These are phyloP conservation scores for Gymnorhina tibicen DNA, from an alignment of 2,113 vertebrate genomes.

Conservation along the genomic window DNA sequence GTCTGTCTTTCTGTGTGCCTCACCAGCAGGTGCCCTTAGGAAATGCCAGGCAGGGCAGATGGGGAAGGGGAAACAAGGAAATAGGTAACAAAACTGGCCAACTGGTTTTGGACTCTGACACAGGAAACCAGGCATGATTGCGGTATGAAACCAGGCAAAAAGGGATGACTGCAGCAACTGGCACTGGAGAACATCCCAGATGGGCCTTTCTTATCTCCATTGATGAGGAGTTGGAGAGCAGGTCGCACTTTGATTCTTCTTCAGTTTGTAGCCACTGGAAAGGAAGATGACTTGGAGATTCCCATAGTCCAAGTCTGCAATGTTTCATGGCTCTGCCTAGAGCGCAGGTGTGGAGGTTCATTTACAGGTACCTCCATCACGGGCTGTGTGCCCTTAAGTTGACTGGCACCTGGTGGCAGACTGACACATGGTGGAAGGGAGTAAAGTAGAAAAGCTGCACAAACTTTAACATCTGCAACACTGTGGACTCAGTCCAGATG, in stretches of 20 bases:
- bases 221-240: not conserved
- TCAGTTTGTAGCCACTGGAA: not conserved
- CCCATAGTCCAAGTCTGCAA: not conserved
- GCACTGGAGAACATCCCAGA: not conserved
- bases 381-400: not conserved
- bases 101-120: not conserved
- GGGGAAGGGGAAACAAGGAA: not conserved
- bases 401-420: not conserved
- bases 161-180: not conserved
- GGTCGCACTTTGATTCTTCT: not conserved
- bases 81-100: not conserved
- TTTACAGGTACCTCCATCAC: not conserved
- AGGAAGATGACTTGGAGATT: not conserved
- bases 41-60: not conserved
- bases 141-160: not conserved
- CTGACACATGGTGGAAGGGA: not conserved
- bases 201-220: not conserved
- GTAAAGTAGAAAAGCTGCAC: not conserved
- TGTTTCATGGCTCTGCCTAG: not conserved
- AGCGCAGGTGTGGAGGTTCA: not conserved
- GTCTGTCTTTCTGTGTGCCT: not conserved
- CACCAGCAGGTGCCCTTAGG: not conserved
- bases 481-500: not conserved
- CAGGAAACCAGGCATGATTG: not conserved
- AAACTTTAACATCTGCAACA: not conserved